Evolutionary conservation across 2,888 invertebrate species (phyloP).

Genomic region (Sarcophaga caerulescens): DNA sequence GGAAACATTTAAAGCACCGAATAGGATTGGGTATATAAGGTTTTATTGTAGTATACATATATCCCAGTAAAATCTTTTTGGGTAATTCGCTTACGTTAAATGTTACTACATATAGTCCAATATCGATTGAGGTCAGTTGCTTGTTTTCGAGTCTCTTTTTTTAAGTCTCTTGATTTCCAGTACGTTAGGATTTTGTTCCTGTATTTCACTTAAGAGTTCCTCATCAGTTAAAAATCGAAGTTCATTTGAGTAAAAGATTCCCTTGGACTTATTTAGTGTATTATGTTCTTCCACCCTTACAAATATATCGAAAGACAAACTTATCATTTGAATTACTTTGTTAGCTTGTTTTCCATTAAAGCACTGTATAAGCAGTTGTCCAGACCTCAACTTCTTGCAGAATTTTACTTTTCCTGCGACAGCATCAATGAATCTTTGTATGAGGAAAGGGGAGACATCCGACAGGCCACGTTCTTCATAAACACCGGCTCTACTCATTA

Average conservation of each 20-base stretch:
- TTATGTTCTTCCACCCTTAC: conserved; percentile 36
- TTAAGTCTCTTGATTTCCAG: not conserved
- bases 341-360: conserved; percentile 24
- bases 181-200: not conserved
- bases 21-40: conserved; percentile 37
- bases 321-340: conserved; percentile 26
- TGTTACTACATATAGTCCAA: conserved; percentile 32
- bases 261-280: conserved; percentile 12
- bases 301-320: conserved; percentile 32
- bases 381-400: conserved; percentile 42
- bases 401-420: conserved; percentile 7
- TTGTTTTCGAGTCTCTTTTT: conserved; percentile 29
- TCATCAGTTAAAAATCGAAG: not conserved
- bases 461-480: not conserved
- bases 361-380: conserved; percentile 39
- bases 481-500: conserved; percentile 39
- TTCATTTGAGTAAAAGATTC: conserved; percentile 43
- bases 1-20: conserved; percentile 38
- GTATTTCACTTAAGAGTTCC: conserved; percentile 18
- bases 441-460: conserved; percentile 24
- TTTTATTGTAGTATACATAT: conserved; percentile 2
- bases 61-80: not conserved
- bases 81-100: conserved; percentile 26
- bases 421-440: conserved; percentile 3
- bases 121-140: not conserved